Conservation (phyloP, 1,140 invertebrate genomes). For the Anastrepha ludens region DNA sequence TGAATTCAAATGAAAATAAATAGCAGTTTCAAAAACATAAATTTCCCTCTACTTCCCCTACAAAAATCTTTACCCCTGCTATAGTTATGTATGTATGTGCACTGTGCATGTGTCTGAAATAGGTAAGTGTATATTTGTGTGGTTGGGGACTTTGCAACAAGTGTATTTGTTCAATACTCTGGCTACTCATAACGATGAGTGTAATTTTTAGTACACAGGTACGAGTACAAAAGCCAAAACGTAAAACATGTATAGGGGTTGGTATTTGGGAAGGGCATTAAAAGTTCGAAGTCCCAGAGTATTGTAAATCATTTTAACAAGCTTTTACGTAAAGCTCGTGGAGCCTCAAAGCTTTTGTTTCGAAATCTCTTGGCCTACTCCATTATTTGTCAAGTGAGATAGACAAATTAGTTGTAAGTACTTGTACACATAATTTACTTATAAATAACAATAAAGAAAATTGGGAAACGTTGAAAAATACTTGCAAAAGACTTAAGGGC, state of each 20-base stretch:
- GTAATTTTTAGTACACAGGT: constrained; percentile 42
- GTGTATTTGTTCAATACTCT: neutral
- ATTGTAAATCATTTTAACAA: neutral
- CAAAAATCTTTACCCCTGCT: neutral
- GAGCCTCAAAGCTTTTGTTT: neutral
- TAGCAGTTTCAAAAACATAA: constrained; percentile 1
- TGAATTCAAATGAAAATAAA: constrained; percentile 44
- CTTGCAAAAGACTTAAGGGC: too few species aligned
- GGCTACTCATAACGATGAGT: neutral
- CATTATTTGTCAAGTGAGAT: too few species aligned
- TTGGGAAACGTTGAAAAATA: too few species aligned
- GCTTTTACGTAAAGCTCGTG: neutral
- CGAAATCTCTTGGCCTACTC: neutral
- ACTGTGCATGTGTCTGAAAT: neutral
- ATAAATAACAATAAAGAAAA: too few species aligned
- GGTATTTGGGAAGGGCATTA: constrained; percentile 1
- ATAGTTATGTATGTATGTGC: neutral
- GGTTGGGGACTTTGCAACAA: constrained; percentile 21
- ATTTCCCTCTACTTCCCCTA: constrained; percentile 1
- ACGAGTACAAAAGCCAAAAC: constrained; percentile 15
- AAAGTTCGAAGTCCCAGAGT: neutral
- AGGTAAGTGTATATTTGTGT: neutral
- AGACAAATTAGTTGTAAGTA: too few species aligned
- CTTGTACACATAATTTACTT: too few species aligned
- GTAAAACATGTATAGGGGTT: neutral